Evolutionary conservation across 1,140 invertebrate genomes (phyloP).

Genomic region (Leptinotarsa defecta): DNA sequence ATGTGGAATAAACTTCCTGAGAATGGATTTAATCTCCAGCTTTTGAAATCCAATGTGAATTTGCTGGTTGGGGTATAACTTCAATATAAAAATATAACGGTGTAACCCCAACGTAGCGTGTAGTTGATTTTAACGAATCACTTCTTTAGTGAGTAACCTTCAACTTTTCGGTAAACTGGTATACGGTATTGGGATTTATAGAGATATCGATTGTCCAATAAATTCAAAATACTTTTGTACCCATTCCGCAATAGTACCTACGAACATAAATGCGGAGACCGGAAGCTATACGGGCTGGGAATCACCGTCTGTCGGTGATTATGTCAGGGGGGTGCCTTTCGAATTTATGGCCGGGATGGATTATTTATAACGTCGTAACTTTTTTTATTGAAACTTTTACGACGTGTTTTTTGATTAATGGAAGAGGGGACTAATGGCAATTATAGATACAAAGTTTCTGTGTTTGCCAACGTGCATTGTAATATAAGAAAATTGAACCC

Average conservation of each 20-base stretch:
- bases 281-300: conserved; percentile 24
- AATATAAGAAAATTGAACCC: too few species aligned
- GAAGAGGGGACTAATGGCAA: not conserved
- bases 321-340: not conserved
- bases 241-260: not conserved
- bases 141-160: not conserved
- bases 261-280: conserved; percentile 5
- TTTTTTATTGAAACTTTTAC: conserved; percentile 21
- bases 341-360: not conserved
- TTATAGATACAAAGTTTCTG: not conserved
- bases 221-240: not conserved
- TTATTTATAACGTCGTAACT: conserved; percentile 18
- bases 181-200: not conserved
- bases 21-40: too few species aligned
- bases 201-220: conserved; percentile 1
- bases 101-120: not conserved
- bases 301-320: conserved; percentile 8
- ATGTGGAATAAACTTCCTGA: too few species aligned
- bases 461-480: too few species aligned
- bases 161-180: not conserved
- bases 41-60: too few species aligned
- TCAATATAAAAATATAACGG: too few species aligned
- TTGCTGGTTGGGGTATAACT: too few species aligned
- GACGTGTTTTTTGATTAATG: conserved; percentile 16
- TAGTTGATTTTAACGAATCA: not conserved